A percentile compares a stretch with the other conserved stretches of the same genome.
phyloP scores from a whole-genome alignment of 2,888 invertebrate genomes.

The Operophtera brumata region DNA sequence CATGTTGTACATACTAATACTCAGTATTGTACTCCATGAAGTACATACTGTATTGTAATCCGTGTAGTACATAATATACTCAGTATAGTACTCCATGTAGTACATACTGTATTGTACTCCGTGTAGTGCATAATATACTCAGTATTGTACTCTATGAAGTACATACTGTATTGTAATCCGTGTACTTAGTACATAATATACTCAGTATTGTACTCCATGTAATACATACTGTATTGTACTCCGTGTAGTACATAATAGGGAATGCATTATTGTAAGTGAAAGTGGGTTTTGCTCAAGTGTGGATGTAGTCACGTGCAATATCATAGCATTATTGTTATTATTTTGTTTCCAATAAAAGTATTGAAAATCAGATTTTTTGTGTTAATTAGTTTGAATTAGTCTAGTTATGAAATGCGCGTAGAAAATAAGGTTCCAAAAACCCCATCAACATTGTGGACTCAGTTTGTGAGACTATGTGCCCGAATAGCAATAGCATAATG shows the following conservation, averaged over 20 bases:
- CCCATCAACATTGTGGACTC: no score
- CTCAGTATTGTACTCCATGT: neutral
- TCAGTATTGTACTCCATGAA: neutral
- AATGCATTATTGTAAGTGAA: slow-evolving; percentile 57
- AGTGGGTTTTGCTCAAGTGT: slow-evolving; percentile 75
- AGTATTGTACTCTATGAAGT: slow-evolving; percentile 1
- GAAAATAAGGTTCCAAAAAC: no score
- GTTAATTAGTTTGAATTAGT: no score
- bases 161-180: neutral
- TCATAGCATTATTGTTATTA: slow-evolving; percentile 79
- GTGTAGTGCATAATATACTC: neutral
- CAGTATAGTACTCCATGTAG: neutral
- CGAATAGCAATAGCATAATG: no score
- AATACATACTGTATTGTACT: neutral
- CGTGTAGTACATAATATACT: neutral
- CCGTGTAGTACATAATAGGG: slow-evolving; percentile 6
- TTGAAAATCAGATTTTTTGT: slow-evolving; percentile 51
- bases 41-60: neutral
- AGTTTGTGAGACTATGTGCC: no score
- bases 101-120: neutral
- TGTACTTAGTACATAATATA: slow-evolving; percentile 1
- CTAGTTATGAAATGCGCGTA: no score
- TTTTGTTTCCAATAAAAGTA: slow-evolving; percentile 79
- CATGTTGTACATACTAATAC: neutral
- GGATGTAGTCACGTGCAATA: slow-evolving; percentile 76